Base-by-base conservation (phyloP, 2,888 invertebrate species). In the Seira ritae region DNA sequence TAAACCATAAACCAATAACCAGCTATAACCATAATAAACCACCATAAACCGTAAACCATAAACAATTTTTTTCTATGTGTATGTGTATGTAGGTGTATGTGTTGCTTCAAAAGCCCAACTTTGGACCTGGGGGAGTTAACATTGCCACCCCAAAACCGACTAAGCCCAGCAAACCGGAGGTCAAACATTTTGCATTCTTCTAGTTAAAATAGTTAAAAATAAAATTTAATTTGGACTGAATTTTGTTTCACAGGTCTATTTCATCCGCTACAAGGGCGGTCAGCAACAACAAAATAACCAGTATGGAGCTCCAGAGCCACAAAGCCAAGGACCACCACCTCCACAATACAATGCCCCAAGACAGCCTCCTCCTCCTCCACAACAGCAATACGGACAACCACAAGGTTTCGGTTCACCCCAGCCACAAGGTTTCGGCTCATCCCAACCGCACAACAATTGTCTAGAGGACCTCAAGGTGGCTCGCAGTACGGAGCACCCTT, bases 81-180 rank as follows among this genome's bases (percentile, higher is more conserved):
- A n/a, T n/a, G n/a, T n/a, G n/a, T n/a, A n/a, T n/a, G n/a, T 50
- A 8, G 50, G 88, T 89, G 50, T 96, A 96, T 92, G 96, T 96
- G 55, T 92, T 96, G 91, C 96, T 96, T 90, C 96, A 96, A 93
- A 95, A 95, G 90, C 96, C 96, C 90, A 96, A 96, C 90, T 95
- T 94, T 87, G 95, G 94, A 88, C 80, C 80, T 31, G 86, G 94
- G 88, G 95, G 96, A 89, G 94, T 96, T 91, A 92, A 93, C 89
- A 94, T 96, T 89, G 96, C 96, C 67, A 94, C 95, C n/a, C 92
- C 94, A 31, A 83, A 83, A 8, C 86, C 86, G 66, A 86, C 86
- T 8, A 80, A 83, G 22, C 86, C 86, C 19, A 77, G 77, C 76
- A 84, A 86, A 46, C 85, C 85, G 1, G 85, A 84, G 31, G 75